Conservation (phyloP, 2,797 vertebrate genomes). For the Falco cherrug region DNA sequence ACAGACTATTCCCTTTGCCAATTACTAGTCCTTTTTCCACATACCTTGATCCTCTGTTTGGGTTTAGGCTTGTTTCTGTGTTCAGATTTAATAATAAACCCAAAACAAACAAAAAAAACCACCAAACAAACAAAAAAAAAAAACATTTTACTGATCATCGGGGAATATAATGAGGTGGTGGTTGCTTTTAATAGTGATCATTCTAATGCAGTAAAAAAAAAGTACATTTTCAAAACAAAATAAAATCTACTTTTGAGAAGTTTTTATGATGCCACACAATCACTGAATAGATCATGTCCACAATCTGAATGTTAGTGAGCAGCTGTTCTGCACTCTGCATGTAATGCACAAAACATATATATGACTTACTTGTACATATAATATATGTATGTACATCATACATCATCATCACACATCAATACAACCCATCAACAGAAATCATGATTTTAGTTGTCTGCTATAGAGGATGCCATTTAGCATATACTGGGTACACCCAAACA, state of each 20-base stretch:
- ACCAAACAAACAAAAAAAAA: too few relatives aligned
- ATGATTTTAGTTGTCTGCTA: background rate
- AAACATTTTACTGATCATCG: background rate
- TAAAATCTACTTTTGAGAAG: background rate
- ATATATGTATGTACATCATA: background rate
- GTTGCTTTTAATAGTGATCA: background rate
- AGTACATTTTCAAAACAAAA: background rate
- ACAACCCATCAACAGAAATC: background rate
- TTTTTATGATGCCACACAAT: background rate
- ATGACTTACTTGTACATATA: background rate
- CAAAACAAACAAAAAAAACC: background rate
- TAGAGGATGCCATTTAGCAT: background rate
- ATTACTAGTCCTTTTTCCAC: background rate
- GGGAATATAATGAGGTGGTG: accelerated
- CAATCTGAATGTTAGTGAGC: background rate
- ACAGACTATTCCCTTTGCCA: background rate
- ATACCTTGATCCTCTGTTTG: background rate
- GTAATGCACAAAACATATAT: background rate
- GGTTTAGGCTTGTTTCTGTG: background rate
- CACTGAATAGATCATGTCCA: background rate
- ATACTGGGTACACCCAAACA: background rate
- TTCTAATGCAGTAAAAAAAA: background rate
- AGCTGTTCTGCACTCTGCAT: background rate
- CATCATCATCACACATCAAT: too few relatives aligned
- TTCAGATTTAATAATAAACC: background rate